phyloP scores from a whole-genome alignment of 2,797 vertebrate genomes.

The Odontamblyopus lacepedii region DNA sequence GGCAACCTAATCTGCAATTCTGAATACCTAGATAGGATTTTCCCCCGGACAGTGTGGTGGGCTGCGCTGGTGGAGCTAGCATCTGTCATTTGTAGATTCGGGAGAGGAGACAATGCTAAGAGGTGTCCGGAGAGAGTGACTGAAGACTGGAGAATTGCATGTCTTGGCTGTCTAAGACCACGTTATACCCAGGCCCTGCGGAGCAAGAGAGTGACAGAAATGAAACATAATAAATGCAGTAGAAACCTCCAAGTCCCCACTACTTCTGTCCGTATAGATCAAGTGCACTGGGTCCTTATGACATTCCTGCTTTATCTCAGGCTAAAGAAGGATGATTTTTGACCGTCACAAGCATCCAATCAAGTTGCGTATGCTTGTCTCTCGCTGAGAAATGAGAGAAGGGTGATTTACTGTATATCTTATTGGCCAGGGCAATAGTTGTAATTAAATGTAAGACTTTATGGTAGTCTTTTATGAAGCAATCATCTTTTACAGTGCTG shows the following conservation, averaged over 20 bases:
- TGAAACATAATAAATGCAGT: slow-evolving; percentile 55
- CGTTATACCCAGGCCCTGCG: slow-evolving; percentile 46
- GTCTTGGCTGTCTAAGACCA: slow-evolving; percentile 47
- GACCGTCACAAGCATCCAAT: neutral
- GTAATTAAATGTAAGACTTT: neutral
- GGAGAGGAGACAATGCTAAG: slow-evolving; percentile 55
- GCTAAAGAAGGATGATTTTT: slow-evolving; percentile 32
- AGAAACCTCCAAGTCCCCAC: slow-evolving; percentile 36
- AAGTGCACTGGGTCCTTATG: neutral
- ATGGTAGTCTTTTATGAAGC: neutral
- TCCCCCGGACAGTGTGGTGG: slow-evolving; percentile 43
- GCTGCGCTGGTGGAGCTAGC: slow-evolving; percentile 35
- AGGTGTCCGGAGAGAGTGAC: slow-evolving; percentile 40
- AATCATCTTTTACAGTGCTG: slow-evolving; percentile 1
- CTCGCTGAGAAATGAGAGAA: neutral
- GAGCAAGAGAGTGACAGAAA: slow-evolving; percentile 56
- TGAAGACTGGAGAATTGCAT: slow-evolving; percentile 44
- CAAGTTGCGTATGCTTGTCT: neutral
- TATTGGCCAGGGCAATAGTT: neutral
- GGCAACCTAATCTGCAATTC: slow-evolving; percentile 59
- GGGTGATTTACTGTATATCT: neutral
- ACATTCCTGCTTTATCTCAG: slow-evolving; percentile 32
- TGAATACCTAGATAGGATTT: slow-evolving; percentile 43
- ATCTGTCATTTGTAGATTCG: slow-evolving; percentile 61
- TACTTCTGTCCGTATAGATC: slow-evolving; percentile 29